Conservation (phyloP, 2,888 invertebrate genomes). For the Meliscaeva auricollis region DNA sequence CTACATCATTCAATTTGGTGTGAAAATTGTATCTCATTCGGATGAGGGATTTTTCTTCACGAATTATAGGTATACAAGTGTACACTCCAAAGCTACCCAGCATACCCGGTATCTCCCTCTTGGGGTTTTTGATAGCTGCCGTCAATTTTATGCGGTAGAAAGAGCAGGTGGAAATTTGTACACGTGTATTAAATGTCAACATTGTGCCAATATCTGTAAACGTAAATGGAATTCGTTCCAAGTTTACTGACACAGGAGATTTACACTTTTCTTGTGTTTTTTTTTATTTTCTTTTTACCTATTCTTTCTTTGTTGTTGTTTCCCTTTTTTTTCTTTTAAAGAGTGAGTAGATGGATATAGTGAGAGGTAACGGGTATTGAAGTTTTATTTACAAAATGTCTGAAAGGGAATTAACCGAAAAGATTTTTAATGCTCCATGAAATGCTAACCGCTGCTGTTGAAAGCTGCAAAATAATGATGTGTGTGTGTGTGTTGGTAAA, state of each 20-base stretch:
- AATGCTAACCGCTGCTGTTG: slow-evolving; percentile 26
- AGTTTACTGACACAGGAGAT: slow-evolving; percentile 48
- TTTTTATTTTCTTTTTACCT: neutral
- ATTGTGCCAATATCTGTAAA: slow-evolving; percentile 61
- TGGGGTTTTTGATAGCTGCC: neutral
- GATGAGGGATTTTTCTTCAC: slow-evolving; percentile 19
- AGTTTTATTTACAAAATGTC: slow-evolving; percentile 41
- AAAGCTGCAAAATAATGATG: slow-evolving; percentile 3
- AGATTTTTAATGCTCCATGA: slow-evolving; percentile 47
- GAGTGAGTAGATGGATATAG: neutral
- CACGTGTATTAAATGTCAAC: slow-evolving; percentile 69
- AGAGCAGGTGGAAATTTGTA: slow-evolving; percentile 57
- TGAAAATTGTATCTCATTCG: slow-evolving; percentile 63
- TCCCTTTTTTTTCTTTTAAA: too few species aligned
- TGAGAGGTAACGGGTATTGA: slow-evolving; percentile 8
- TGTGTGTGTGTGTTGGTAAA: neutral
- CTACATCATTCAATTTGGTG: slow-evolving; percentile 58
- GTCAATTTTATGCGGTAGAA: neutral
- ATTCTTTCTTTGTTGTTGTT: neutral
- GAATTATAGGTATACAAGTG: neutral
- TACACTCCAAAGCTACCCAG: neutral
- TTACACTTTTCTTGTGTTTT: slow-evolving; percentile 28
- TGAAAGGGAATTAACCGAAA: slow-evolving; percentile 38
- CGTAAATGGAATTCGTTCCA: slow-evolving; percentile 55
- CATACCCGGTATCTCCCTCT: neutral